Conservation (phyloP, 2,113 vertebrate species). For the Gasterosteus nipponicus region DNA sequence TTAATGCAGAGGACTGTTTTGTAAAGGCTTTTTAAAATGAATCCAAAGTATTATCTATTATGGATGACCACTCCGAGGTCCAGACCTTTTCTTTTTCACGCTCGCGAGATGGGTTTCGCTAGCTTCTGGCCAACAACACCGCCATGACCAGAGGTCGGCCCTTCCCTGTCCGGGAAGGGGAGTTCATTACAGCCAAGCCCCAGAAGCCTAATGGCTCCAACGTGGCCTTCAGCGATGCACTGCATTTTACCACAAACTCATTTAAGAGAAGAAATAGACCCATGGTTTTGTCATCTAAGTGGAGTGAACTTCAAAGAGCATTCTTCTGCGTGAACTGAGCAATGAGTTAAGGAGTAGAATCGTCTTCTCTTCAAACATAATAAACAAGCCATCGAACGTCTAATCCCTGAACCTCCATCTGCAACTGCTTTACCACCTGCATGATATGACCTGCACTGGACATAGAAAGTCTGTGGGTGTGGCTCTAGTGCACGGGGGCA, state of each 20-base stretch:
- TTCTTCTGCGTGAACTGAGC: constrained; percentile 1
- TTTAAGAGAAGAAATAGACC: constrained; percentile 45
- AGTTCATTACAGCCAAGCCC: constrained; percentile 53
- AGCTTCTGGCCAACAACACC: constrained; percentile 46
- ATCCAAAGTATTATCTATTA: constrained; percentile 69
- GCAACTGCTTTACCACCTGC: neutral
- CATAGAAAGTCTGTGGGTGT: constrained; percentile 4
- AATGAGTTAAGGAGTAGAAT: neutral
- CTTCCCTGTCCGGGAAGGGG: constrained; percentile 52
- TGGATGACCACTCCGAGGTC: constrained; percentile 72
- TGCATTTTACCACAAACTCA: constrained; percentile 50
- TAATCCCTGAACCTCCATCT: neutral
- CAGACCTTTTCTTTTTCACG: constrained; percentile 44
- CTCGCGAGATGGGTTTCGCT: constrained; percentile 18
- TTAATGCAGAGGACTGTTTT: constrained; percentile 68
- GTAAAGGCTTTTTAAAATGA: constrained; percentile 72
- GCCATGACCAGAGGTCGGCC: constrained; percentile 45
- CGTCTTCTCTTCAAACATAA: neutral
- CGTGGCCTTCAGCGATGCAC: constrained; percentile 30
- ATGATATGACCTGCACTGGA: neutral
- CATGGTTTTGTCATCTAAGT: constrained; percentile 12
- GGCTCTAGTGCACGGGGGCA: constrained; percentile 11
- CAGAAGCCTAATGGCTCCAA: constrained; percentile 55
- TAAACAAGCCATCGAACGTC: neutral
- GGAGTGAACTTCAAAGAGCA: constrained; percentile 8